Evolutionary conservation across 1,140 invertebrate species (phyloP).

Genomic region (Gyrodactylus salaris): DNA sequence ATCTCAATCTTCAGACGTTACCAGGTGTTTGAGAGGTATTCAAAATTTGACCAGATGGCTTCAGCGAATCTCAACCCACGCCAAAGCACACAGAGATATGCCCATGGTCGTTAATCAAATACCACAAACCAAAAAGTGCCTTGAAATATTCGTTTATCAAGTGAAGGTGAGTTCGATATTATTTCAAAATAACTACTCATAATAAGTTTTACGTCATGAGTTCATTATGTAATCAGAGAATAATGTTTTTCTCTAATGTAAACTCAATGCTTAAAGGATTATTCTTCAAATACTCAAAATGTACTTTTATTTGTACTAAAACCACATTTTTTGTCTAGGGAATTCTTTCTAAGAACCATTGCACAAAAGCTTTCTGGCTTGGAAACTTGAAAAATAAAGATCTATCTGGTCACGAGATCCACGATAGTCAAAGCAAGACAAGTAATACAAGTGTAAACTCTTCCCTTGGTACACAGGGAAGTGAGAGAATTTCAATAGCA

Average conservation of each 20-base stretch:
- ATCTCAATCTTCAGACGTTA: not conserved
- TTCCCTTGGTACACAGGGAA: not conserved
- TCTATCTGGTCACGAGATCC: not conserved
- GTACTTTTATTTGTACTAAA: no score
- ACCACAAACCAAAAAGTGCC: not conserved
- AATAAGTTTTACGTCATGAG: no score
- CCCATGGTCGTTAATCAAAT: not conserved
- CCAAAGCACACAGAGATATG: not conserved
- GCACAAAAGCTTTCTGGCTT: not conserved
- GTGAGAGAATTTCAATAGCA: not conserved
- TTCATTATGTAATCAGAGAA: no score
- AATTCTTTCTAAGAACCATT: not conserved
- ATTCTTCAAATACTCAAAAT: no score
- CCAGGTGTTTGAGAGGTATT: not conserved
- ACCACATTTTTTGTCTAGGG: no score
- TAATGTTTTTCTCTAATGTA: no score
- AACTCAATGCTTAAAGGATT: no score
- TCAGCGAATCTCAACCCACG: not conserved
- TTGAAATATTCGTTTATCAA: not conserved
- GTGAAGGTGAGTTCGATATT: no score
- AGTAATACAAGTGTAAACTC: not conserved
- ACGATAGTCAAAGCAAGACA: not conserved
- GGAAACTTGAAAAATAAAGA: not conserved
- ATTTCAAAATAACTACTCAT: no score
- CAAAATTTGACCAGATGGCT: not conserved